Evolutionary conservation across 1,140 invertebrate species (phyloP).

Genomic region (Drosophila ogumai): DNA sequence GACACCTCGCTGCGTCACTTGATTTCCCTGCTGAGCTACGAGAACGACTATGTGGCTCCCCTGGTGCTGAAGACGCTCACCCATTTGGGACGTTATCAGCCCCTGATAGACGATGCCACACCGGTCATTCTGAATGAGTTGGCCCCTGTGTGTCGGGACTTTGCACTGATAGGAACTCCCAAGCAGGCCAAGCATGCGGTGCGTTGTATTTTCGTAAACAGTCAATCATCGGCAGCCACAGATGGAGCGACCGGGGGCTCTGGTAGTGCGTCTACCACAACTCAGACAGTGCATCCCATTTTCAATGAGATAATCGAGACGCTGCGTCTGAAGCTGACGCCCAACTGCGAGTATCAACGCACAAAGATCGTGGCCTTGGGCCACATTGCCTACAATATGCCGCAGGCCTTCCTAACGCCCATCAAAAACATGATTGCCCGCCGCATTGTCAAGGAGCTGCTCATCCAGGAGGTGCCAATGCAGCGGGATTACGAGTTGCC

Average conservation of each 20-base stretch:
- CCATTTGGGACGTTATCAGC: conserved; percentile 94
- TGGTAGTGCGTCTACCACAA: conserved; percentile 62
- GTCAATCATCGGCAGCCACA: conserved; percentile 64
- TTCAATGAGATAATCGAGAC: conserved; percentile 95
- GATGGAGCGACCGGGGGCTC: conserved; percentile 29
- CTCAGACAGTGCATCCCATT: conserved; percentile 89
- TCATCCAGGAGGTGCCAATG: conserved; percentile 92
- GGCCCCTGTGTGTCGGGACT: conserved; percentile 93
- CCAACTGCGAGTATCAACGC: conserved; percentile 93
- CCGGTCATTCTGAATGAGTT: conserved; percentile 87
- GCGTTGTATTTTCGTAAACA: conserved; percentile 94
- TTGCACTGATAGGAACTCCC: conserved; percentile 94
- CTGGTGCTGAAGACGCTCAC: conserved; percentile 93
- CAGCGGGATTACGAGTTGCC: conserved; percentile 84
- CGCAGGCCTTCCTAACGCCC: conserved; percentile 93
- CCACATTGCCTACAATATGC: conserved; percentile 96
- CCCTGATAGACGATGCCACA: conserved; percentile 88
- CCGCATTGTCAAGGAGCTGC: conserved; percentile 97
- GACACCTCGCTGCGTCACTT: conserved; percentile 93
- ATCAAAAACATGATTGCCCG: conserved; percentile 98
- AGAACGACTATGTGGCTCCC: conserved; percentile 93
- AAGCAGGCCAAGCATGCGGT: conserved; percentile 99
- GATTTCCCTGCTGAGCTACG: conserved; percentile 90
- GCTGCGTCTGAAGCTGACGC: conserved; percentile 90
- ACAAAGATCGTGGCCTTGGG: conserved; percentile 97